Evolutionary conservation across 2,888 invertebrate genomes (phyloP).

Genomic region (Pachymerium ferrugineum): DNA sequence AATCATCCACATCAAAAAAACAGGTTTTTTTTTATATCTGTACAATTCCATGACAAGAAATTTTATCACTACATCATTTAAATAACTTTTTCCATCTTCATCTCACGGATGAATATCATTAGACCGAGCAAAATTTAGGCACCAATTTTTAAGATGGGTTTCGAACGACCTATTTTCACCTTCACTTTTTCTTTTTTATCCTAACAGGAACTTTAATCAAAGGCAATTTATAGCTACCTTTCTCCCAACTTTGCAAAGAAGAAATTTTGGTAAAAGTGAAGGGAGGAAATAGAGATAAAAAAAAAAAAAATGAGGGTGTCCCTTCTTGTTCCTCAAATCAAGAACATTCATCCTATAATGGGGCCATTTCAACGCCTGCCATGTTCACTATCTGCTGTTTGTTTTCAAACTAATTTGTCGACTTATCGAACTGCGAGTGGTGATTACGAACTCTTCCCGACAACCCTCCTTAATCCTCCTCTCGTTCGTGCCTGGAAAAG

Average conservation of each 20-base stretch:
- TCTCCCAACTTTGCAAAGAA: neutral
- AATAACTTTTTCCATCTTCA: too few relatives aligned
- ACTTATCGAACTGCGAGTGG: conserved; percentile 21
- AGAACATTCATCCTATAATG: conserved; percentile 18
- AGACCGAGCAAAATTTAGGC: too few relatives aligned
- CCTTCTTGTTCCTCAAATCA: neutral
- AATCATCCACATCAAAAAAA: too few relatives aligned
- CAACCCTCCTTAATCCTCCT: conserved; percentile 18
- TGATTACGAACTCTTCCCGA: conserved; percentile 12
- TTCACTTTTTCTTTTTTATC: too few relatives aligned
- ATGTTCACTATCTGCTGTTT: conserved; percentile 18
- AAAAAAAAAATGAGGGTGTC: neutral
- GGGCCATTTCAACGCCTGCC: conserved; percentile 18
- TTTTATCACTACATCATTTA: too few relatives aligned
- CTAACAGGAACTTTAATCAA: too few relatives aligned
- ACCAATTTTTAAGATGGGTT: too few relatives aligned
- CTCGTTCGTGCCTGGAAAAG: conserved; percentile 15
- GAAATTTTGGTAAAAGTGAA: neutral
- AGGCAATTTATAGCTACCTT: neutral
- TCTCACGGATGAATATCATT: too few relatives aligned
- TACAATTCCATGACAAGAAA: too few relatives aligned
- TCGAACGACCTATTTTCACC: too few relatives aligned
- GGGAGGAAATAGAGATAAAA: neutral
- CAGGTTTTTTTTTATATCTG: too few relatives aligned
- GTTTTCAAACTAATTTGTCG: conserved; percentile 21